phyloP scores from a whole-genome alignment of 2,888 invertebrate genomes.

The Cheilosia scutellata region DNA sequence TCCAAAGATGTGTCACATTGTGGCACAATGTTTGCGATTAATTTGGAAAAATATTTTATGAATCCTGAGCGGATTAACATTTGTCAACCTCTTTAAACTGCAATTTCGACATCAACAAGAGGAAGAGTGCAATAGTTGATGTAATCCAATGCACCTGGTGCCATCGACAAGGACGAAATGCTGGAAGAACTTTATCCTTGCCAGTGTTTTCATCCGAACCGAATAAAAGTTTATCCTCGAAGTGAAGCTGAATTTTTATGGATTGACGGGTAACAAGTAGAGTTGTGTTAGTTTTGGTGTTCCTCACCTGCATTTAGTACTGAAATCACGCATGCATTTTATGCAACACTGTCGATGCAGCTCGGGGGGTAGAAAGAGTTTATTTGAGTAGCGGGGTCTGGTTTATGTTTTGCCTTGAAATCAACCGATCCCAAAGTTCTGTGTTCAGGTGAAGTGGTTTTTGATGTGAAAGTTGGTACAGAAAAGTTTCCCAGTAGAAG shows the following conservation, averaged over 20 bases:
- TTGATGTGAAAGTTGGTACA: conserved; percentile 53
- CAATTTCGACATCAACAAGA: conserved; percentile 44
- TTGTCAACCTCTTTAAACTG: conserved; percentile 58
- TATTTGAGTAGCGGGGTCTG: conserved; percentile 15
- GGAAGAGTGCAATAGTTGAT: conserved; percentile 16
- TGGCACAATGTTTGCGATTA: conserved; percentile 44
- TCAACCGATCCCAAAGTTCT: conserved; percentile 29
- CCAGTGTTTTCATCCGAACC: neutral
- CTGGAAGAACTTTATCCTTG: neutral
- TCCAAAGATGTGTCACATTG: conserved; percentile 41
- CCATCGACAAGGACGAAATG: conserved; percentile 22
- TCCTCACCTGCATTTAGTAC: conserved; percentile 42
- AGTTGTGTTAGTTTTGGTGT: conserved; percentile 2
- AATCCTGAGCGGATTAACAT: conserved; percentile 54
- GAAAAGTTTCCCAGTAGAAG: conserved; percentile 39
- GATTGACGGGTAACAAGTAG: conserved; percentile 64
- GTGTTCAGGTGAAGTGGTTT: conserved; percentile 54
- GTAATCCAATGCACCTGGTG: conserved; percentile 47
- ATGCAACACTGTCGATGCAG: conserved; percentile 42
- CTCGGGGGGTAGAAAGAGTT: conserved; percentile 2
- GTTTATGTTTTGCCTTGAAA: conserved; percentile 27
- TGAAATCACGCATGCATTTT: conserved; percentile 69
- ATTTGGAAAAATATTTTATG: conserved; percentile 63
- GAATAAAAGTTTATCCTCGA: conserved; percentile 46
- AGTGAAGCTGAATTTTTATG: conserved; percentile 58